These are phyloP conservation scores for Sebastiscus tertius DNA, from an alignment of 2,797 vertebrate genomes.

Conservation along the genomic window DNA sequence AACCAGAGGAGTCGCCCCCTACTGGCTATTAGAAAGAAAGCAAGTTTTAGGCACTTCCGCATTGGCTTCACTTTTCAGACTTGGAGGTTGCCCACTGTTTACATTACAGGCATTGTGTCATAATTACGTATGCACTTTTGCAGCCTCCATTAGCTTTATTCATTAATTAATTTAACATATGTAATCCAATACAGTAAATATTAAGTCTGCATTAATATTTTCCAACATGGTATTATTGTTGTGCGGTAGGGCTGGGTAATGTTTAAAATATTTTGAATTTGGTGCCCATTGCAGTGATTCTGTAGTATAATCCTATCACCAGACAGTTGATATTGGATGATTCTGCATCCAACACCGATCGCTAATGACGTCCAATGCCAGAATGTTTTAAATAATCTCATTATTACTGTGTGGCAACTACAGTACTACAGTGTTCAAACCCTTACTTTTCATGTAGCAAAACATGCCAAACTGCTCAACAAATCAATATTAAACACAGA, in stretches of 20 bases:
- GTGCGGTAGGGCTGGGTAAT: not conserved
- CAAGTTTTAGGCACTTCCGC: no score
- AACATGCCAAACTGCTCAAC: not conserved
- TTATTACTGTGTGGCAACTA: not conserved
- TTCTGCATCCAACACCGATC: no score
- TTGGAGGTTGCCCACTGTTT: no score
- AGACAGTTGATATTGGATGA: not conserved
- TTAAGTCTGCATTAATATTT: not conserved
- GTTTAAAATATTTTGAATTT: not conserved
- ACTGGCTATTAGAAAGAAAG: no score
- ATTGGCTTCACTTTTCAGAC: no score
- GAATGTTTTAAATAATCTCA: not conserved
- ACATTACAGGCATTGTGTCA: not conserved
- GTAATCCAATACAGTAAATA: not conserved
- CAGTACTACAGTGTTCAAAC: not conserved
- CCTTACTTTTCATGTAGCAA: not conserved
- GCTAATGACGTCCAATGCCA: not conserved
- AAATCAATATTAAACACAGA: not conserved
- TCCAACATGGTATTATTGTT: not conserved
- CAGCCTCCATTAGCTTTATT: not conserved
- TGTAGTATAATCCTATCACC: not conserved
- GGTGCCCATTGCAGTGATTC: not conserved
- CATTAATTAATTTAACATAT: not conserved
- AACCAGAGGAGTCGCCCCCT: no score
- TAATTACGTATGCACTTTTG: no score